These are phyloP conservation scores for Podiceps cristatus DNA, from an alignment of 2,113 vertebrate species.

Conservation along the genomic window DNA sequence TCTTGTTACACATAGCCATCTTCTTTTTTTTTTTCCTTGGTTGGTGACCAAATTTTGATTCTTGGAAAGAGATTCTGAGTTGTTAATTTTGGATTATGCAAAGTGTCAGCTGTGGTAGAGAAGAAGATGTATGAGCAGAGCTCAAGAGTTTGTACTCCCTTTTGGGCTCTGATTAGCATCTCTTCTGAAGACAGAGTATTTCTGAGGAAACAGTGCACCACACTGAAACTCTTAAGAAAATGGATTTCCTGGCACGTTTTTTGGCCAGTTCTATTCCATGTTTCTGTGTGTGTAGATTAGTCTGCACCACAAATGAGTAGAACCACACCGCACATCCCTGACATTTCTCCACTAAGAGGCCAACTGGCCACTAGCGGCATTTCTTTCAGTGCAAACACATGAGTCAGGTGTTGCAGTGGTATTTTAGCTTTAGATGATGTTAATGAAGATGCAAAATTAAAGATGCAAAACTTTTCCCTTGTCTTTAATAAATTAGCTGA, in stretches of 20 bases:
- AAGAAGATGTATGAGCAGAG: background rate
- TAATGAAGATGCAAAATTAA: background rate
- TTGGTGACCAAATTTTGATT: background rate
- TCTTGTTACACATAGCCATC: background rate
- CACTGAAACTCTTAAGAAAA: background rate
- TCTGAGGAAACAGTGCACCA: background rate
- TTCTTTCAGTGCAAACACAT: background rate
- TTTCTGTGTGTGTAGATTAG: background rate
- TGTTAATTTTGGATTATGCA: background rate
- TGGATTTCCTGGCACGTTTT: fast-evolving
- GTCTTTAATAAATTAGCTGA: background rate
- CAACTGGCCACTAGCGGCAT: background rate
- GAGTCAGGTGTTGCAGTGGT: background rate
- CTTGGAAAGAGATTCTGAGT: background rate
- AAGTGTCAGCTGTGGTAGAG: background rate
- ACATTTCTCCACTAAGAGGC: background rate
- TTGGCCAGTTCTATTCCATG: background rate
- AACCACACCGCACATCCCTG: background rate
- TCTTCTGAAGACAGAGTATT: background rate
- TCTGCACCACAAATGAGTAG: background rate
- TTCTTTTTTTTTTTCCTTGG: background rate
- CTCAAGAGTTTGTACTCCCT: background rate
- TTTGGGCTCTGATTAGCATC: background rate
- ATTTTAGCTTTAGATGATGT: background rate
- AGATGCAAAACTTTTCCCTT: background rate